Base-by-base conservation (phyloP, 2,797 vertebrate species). In the Acipenser ruthenus region DNA sequence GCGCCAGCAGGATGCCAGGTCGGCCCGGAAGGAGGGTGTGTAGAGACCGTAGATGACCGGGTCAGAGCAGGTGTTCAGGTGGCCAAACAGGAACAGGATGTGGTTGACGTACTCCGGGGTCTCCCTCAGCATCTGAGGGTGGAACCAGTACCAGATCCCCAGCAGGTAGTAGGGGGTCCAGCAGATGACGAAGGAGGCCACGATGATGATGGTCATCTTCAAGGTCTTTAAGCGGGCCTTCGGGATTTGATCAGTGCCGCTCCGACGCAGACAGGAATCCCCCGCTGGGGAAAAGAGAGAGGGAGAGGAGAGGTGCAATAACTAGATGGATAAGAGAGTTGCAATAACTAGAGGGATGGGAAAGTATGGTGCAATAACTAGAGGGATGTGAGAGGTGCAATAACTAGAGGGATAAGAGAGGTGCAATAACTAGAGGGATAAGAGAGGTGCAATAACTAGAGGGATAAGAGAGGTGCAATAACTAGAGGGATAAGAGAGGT, bases 81-180 rank as follows among this genome's bases (percentile, higher is more conserved):
- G 84, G 51, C 92, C 93, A 0, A 95, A 94, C 68, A 95, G 82
- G 5, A 95, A 95, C 55, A 94, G 84, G 63, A 81, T 75, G 73
- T 94, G 93, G 76, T 93, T 90, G 62, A 95, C 47, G 0, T 91
- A 93, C 65, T 95, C 92, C 0, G 93, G 93, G 10, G 86, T 94
- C 70, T 86, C 72, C 2, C 62, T 79, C 72, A 95, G 84, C 88
- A 94, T 86, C 71, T 83, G 70, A 0, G 92, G 93, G 65, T 93
- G 90, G 78, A 95, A 95, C 93, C 94, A 95, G 81, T 95, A 95
- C 93, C 94, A 95, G 77, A 95, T 81, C 5, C 94, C 94, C 72
- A 95, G 79, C 65, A 95, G 85, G 74, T 95, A 95, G 66, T 94
- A 95, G 0, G 93, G 94, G 0, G 92, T 94, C 93, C 94, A 95